These are phyloP conservation scores for Embidobia sp. DNA, from an alignment of 2,888 invertebrate genomes.

Conservation along the genomic window DNA sequence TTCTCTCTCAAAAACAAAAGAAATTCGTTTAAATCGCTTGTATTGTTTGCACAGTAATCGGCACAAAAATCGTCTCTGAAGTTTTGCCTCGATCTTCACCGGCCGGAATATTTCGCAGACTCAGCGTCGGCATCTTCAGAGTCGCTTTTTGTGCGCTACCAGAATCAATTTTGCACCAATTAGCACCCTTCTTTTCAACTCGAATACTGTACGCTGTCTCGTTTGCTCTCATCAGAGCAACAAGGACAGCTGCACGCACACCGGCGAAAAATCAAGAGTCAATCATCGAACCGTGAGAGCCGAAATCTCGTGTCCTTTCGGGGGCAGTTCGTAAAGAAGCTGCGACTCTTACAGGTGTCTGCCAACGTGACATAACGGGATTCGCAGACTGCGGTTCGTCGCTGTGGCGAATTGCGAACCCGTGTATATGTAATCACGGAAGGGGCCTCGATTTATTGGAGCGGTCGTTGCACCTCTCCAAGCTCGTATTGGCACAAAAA, in stretches of 20 bases:
- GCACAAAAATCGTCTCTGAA: too few relatives aligned
- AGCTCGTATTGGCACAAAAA: conserved; percentile 9
- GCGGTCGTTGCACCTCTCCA: conserved; percentile 79
- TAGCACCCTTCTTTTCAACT: conserved; percentile 12
- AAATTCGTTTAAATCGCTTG: too few relatives aligned
- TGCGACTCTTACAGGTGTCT: conserved; percentile 77
- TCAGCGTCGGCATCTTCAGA: neutral
- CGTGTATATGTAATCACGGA: conserved; percentile 74
- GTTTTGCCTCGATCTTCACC: neutral
- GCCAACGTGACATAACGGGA: conserved; percentile 81
- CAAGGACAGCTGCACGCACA: conserved; percentile 8
- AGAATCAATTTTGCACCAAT: conserved; percentile 23
- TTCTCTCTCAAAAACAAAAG: too few relatives aligned
- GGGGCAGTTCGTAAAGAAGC: conserved; percentile 50
- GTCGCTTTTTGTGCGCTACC: neutral
- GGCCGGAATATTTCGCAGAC: neutral
- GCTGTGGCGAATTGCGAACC: conserved; percentile 74
- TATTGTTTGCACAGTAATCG: too few relatives aligned
- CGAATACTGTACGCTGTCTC: neutral
- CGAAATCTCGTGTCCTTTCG: conserved; percentile 42
- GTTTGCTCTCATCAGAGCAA: neutral
- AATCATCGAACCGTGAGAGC: conserved; percentile 21
- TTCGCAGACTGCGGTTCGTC: conserved; percentile 74
- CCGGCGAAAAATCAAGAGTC: conserved; percentile 12
- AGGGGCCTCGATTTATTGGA: conserved; percentile 78